These are phyloP conservation scores for Sesamia inferens DNA, from an alignment of 2,888 invertebrate species.

Conservation along the genomic window DNA sequence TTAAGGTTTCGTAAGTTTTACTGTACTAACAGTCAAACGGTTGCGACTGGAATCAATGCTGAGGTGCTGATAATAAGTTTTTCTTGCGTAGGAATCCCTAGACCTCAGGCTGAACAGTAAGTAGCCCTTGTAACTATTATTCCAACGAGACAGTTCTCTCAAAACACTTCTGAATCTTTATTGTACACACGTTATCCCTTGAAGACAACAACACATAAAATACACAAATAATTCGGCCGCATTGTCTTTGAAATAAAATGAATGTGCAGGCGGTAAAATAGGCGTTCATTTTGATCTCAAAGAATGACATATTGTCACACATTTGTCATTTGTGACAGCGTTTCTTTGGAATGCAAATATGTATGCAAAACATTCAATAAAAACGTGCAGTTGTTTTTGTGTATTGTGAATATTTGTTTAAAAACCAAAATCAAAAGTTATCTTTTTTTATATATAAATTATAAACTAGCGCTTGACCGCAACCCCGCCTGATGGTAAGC, in stretches of 20 bases:
- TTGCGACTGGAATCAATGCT: no score
- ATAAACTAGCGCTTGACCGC: no score
- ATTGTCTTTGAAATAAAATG: constrained; percentile 25
- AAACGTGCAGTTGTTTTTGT: background rate
- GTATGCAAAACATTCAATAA: constrained; percentile 19
- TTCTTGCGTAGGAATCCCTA: no score
- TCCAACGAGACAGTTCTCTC: background rate
- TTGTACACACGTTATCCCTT: background rate
- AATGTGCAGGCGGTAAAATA: constrained; percentile 17
- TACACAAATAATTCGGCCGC: constrained; percentile 17
- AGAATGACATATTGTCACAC: constrained; percentile 12
- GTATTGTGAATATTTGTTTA: background rate
- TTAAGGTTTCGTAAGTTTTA: no score
- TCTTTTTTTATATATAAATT: no score
- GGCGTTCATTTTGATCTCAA: constrained; percentile 9
- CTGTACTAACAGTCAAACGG: no score
- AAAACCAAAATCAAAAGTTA: no score
- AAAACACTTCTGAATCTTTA: background rate
- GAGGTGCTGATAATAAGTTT: no score
- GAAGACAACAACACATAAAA: constrained; percentile 11
- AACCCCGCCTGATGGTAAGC: no score
- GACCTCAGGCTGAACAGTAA: background rate
- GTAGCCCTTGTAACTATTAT: background rate
- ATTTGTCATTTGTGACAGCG: constrained; percentile 27
- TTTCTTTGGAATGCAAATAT: constrained; percentile 33